Conservation (phyloP, 23 tunicate species). For the Phallusia fumigata region DNA sequence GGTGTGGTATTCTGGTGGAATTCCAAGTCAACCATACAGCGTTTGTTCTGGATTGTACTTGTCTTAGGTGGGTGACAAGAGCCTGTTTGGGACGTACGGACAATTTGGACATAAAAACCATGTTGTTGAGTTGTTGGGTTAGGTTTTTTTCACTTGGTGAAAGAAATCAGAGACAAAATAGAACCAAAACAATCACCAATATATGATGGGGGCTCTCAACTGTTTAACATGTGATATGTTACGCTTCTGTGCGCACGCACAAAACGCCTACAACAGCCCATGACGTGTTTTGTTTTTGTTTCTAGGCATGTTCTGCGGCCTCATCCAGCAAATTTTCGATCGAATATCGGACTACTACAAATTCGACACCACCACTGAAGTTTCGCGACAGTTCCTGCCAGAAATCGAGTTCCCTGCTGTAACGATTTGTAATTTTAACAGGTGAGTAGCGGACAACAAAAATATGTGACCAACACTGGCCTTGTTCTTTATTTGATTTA, state of each 20-base stretch:
- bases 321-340: background rate
- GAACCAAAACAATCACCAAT: no score
- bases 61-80: background rate
- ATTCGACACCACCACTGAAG: conserved; percentile 13
- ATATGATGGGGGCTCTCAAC: no score
- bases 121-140: no score
- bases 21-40: background rate
- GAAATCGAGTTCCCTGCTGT: conserved; percentile 15
- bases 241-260: no score
- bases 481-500: no score
- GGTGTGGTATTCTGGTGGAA: conserved; percentile 15
- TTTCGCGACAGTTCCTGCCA: background rate
- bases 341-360: conserved; percentile 8
- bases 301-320: conserved; percentile 13
- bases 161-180: no score
- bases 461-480: no score
- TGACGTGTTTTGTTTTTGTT: background rate
- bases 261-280: no score
- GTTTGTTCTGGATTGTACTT: conserved; percentile 15
- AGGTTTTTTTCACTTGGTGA: no score
- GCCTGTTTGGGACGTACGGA: background rate
- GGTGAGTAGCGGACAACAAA: no score
- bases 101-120: no score
- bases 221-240: no score
- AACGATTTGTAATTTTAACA: conserved; percentile 20